Evolutionary conservation across 2,113 vertebrate genomes (phyloP).

Genomic region (Phalacrocorax pelagicus): DNA sequence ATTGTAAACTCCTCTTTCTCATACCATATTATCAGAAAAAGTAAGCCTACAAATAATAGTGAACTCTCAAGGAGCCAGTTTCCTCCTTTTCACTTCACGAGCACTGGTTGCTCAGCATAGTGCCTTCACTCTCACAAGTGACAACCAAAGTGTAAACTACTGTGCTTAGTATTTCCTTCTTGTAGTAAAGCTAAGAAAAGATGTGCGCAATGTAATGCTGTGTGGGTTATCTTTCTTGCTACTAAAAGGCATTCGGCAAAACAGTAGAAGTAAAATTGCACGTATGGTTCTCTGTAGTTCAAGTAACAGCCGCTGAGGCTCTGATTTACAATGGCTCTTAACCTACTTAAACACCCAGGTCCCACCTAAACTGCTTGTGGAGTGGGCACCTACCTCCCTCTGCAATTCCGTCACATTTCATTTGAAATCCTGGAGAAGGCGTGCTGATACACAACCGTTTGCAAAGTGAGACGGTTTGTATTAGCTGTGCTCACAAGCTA

Average conservation of each 20-base stretch:
- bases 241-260: neutral
- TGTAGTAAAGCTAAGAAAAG: neutral
- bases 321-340: neutral
- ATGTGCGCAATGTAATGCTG: neutral
- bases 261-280: neutral
- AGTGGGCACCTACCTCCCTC: neutral
- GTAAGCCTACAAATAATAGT: neutral
- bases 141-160: neutral
- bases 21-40: neutral
- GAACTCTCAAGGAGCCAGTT: neutral
- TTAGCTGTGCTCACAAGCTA: neutral
- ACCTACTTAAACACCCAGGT: neutral
- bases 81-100: neutral
- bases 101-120: neutral
- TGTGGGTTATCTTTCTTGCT: neutral
- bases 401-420: neutral
- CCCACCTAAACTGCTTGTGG: neutral
- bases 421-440: neutral
- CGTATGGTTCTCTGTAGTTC: neutral
- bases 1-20: neutral
- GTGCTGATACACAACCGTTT: fast-evolving
- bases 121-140: neutral
- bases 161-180: neutral
- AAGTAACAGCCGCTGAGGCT: neutral
- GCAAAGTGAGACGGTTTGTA: neutral